These are phyloP conservation scores for Hyposoter didymator DNA, from an alignment of 2,888 invertebrate species.

Conservation along the genomic window DNA sequence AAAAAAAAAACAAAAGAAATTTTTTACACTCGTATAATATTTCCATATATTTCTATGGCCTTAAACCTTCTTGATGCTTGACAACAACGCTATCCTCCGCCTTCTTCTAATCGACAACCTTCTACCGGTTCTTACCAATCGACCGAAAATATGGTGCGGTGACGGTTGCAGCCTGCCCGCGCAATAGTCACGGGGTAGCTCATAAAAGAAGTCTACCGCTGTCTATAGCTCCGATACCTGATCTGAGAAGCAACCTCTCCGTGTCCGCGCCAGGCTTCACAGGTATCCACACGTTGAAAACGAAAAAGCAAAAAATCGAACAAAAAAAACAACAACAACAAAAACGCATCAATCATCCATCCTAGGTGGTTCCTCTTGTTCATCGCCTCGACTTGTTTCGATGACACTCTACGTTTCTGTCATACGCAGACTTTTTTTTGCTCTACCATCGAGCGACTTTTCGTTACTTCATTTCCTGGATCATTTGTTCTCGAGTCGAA, in stretches of 20 bases:
- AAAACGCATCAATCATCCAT: conserved; percentile 71
- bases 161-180: conserved; percentile 86
- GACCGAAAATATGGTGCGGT: conserved; percentile 79
- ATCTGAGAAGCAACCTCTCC: conserved; percentile 90
- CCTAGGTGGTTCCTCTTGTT: conserved; percentile 76
- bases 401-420: conserved; percentile 48
- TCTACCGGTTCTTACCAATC: conserved; percentile 76
- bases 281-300: conserved; percentile 85
- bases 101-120: conserved; percentile 82
- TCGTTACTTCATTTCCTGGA: conserved; percentile 49
- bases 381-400: conserved; percentile 71
- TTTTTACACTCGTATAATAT: conserved; percentile 76
- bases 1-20: conserved; percentile 55
- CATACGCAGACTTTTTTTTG: conserved; percentile 43
- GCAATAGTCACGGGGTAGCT: conserved; percentile 94
- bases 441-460: conserved; percentile 2
- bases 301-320: conserved; percentile 77
- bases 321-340: conserved; percentile 53
- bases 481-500: conserved; percentile 38
- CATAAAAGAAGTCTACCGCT: conserved; percentile 94
- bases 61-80: conserved; percentile 83
- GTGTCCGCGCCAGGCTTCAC: conserved; percentile 84
- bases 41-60: conserved; percentile 80
- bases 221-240: conserved; percentile 94
- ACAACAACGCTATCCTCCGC: conserved; percentile 82